phyloP scores from a whole-genome alignment of 2,888 invertebrate species.

The Ophion slaviceki region DNA sequence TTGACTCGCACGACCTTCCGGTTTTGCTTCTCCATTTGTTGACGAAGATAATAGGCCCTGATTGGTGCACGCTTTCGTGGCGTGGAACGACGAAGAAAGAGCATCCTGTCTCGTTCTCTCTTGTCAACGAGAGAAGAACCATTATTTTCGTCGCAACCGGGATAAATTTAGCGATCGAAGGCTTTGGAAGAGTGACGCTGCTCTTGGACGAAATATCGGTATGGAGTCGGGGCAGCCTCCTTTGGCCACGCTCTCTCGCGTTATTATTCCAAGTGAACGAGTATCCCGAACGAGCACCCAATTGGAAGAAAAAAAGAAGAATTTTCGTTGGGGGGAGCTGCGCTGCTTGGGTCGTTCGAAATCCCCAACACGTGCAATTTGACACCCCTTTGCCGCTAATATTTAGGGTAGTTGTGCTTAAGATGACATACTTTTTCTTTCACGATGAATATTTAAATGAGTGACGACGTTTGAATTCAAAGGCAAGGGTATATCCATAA shows the following conservation, averaged over 20 bases:
- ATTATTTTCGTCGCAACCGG: conserved; percentile 57
- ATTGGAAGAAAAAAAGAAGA: conserved; percentile 1
- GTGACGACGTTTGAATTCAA: no score
- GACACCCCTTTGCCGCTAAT: not conserved
- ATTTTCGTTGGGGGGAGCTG: not conserved
- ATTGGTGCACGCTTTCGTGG: not conserved
- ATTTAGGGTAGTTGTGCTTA: no score
- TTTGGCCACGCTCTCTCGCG: conserved; percentile 7
- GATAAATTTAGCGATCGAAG: conserved; percentile 61
- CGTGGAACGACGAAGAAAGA: not conserved
- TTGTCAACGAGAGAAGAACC: conserved; percentile 39
- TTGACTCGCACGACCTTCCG: not conserved
- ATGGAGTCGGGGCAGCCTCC: not conserved
- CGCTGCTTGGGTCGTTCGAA: not conserved
- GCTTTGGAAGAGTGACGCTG: conserved; percentile 31
- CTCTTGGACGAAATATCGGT: conserved; percentile 50
- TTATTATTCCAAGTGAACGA: conserved; percentile 59
- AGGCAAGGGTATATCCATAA: no score
- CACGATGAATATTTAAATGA: no score
- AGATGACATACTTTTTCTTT: no score
- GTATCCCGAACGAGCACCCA: conserved; percentile 40
- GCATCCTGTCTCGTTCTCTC: conserved; percentile 12
- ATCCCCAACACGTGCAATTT: conserved; percentile 10
- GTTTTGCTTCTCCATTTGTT: no score
- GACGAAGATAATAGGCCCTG: not conserved